Evolutionary conservation across 2,113 vertebrate species (phyloP), one percentile per base, ranked within the genome.

Genomic region (Hemicordylus capensis): DNA sequence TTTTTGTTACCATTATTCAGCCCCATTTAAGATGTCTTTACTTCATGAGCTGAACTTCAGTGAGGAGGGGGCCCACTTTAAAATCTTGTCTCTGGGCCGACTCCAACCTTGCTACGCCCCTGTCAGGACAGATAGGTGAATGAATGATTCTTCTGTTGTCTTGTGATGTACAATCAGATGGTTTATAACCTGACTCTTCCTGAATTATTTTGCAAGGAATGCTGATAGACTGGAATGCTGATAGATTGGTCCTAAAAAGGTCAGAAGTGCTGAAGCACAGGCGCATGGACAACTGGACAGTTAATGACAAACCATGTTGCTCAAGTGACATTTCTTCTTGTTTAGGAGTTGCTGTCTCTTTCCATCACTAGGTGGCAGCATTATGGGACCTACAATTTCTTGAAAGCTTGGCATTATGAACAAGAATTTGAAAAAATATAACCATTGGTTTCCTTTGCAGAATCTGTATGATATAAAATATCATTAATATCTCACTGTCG

Each of bases 321-420:
- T 72, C 31, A 42, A 20, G 72, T 44, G 22, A 59, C 15, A 70
- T 19, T 59, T 17, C 69, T 24, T 73, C 58, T 17, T 6, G 0
- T 51, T 64, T 63, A 58, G 42, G 19, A 80, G 63, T 48, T 44
- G 15, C 44, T 44, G 58, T n/a, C 11, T 11, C n/a, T 76, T 83
- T 51, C 81, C 14, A 51, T 28, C 81, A 83, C 70, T 76, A 83
- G 81, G 59, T 83, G 72, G 81, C 81, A 83, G 72, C 46, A 75
- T 76, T 83, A 83, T 64, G 72, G 72, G 48, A 1, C 2, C 34
- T 37, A 64, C 56, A 26, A 12, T 20, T 19, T 17, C 24, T 58
- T 70, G 48, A 66, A 39, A 8, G 31, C 39, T 46, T 63, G 39
- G 39, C 10, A 79, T 46, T 82, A 20, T 59, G 67, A 73, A 75